Base-by-base conservation (phyloP, 2,888 invertebrate species). In the Amiota mariae region DNA sequence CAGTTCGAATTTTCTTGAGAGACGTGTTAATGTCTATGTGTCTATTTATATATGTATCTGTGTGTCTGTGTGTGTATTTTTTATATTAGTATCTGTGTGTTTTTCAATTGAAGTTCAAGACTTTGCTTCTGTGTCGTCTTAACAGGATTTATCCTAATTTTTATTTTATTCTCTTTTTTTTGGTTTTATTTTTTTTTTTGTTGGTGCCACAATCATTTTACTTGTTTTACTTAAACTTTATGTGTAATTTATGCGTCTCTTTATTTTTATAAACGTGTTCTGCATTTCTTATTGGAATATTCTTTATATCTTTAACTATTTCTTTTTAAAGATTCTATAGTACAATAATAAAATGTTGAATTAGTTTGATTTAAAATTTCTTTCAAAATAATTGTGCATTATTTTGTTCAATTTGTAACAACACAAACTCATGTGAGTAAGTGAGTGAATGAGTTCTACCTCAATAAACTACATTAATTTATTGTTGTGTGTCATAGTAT, bases 21-120 rank as follows among this genome's bases (percentile, higher is more conserved):
- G n/a, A 68, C 51, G 67, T 68, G 67, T 68, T 68, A 68, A 68
- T 51, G 51, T 54, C 10, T 51, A 15, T 64, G 64, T 46, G 36
- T 36, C 36, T 36, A 36, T 36, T 6, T 36, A 36, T 36, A 6
- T 36, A 36, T 36, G 4, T 36, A 36, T 36, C 3, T 54, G 12
- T n/a, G 12, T 51, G 4, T n/a, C 46, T 36, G 3, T n/a, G 13
- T 54, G 54, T n/a, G 6, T n/a, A n/a, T n/a, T 63, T 36, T 18
- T n/a, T 61, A 12, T 57, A 15, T 18, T 59, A 36, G 36, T 36
- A 36, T 36, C 8, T 36, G 18, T 59, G 11, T 4, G 18, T 18
- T 59, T 59, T 59, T 59, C 59, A 18, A 59, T 59, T 15, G 59
- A 59, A 59, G 8, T 20, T 51, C 6, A n/a, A 51, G 54, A 51